phyloP scores from a whole-genome alignment of 2,888 invertebrate genomes.

The Synanthedon vespiformis region DNA sequence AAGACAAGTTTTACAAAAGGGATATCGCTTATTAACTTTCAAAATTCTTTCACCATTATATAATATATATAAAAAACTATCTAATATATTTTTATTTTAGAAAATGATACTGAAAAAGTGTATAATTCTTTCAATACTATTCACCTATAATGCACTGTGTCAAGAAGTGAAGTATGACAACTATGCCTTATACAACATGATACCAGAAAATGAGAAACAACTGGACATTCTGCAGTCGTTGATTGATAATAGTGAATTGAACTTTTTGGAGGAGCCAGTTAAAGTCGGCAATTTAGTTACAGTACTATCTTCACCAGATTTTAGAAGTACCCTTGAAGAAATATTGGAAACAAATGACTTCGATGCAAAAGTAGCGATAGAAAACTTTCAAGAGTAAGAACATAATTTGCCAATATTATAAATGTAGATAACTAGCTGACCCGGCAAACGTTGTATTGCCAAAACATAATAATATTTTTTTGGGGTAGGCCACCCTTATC shows the following conservation, averaged over 20 bases:
- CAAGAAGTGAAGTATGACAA: slow-evolving; percentile 19
- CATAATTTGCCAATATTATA: too few relatives aligned
- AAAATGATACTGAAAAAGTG: not conserved
- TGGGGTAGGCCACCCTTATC: too few relatives aligned
- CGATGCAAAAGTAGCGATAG: slow-evolving; percentile 20
- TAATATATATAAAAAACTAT: not conserved
- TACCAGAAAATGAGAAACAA: slow-evolving; percentile 29
- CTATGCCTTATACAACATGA: slow-evolving; percentile 43
- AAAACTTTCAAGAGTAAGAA: slow-evolving; percentile 61
- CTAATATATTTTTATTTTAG: not conserved
- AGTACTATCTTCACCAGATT: slow-evolving; percentile 36
- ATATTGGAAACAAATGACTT: slow-evolving; percentile 16
- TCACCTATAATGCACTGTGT: slow-evolving; percentile 6
- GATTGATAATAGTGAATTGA: slow-evolving; percentile 10
- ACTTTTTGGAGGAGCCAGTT: slow-evolving; percentile 8
- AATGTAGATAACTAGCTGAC: too few relatives aligned
- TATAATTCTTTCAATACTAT: not conserved
- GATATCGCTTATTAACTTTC: too few relatives aligned
- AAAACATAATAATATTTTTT: too few relatives aligned
- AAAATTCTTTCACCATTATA: too few relatives aligned
- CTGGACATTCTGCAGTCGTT: slow-evolving; percentile 20
- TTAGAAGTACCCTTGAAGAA: slow-evolving; percentile 19
- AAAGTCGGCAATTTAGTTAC: slow-evolving; percentile 12
- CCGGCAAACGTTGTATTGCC: too few relatives aligned
- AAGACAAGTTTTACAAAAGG: too few relatives aligned